Conservation (phyloP, 1,140 invertebrate species). For the Diorhabda sublineata region DNA sequence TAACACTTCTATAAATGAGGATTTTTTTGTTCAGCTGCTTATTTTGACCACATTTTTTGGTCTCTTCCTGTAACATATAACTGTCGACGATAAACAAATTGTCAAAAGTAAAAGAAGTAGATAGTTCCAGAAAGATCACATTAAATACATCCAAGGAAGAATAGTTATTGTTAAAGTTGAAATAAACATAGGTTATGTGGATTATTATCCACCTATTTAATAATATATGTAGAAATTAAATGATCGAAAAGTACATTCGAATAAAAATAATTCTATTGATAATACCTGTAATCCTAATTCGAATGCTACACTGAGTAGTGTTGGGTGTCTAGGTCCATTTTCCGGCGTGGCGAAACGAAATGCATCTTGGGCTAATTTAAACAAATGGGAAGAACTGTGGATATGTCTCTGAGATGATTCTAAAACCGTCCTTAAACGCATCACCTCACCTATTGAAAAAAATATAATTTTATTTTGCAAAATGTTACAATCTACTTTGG, state of each 20-base stretch:
- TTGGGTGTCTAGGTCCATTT: conserved; percentile 65
- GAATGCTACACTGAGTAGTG: conserved; percentile 72
- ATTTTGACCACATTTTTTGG: too few species aligned
- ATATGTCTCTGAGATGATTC: conserved; percentile 76
- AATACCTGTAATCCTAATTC: conserved; percentile 73
- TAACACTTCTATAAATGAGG: too few species aligned
- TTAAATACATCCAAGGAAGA: too few species aligned
- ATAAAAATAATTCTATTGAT: conserved; percentile 1
- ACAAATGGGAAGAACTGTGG: conserved; percentile 77
- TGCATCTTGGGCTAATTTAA: conserved; percentile 79
- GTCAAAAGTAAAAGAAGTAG: too few species aligned
- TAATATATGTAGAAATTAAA: background rate
- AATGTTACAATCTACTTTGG: background rate
- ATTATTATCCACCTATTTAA: too few species aligned
- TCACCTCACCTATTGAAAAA: conserved; percentile 56
- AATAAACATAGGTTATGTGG: too few species aligned
- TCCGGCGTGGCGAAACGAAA: conserved; percentile 75
- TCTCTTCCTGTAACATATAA: too few species aligned
- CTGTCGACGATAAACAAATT: too few species aligned
- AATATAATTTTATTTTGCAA: conserved; percentile 2
- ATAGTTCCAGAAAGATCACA: too few species aligned
- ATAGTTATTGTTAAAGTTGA: too few species aligned
- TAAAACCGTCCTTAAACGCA: conserved; percentile 65
- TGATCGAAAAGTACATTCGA: background rate
- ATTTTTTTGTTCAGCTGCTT: too few species aligned